Evolutionary conservation across 2,113 vertebrate species (phyloP), one percentile per base, ranked within the genome.

Genomic region (Brachyhypopomus gauderio): DNA sequence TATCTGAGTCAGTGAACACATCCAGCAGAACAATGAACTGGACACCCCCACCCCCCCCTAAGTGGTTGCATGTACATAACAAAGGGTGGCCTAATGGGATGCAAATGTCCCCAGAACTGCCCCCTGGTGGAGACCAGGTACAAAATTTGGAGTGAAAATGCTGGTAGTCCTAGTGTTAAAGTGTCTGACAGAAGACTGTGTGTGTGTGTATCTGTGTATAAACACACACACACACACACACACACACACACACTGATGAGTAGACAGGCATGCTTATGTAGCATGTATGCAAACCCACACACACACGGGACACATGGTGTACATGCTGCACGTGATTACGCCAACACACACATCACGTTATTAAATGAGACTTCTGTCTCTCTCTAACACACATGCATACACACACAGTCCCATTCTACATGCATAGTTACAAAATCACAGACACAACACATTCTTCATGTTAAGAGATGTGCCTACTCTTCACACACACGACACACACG

Each of bases 131-230:
- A n/a, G n/a, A n/a, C n/a, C n/a, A n/a, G n/a, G n/a, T n/a, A n/a
- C n/a, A n/a, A n/a, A n/a, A n/a, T n/a, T n/a, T n/a, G n/a, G n/a
- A n/a, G n/a, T n/a, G n/a, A n/a, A n/a, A n/a, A n/a, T n/a, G n/a
- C n/a, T n/a, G n/a, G n/a, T n/a, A n/a, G n/a, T n/a, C n/a, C n/a
- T n/a, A n/a, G n/a, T n/a, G n/a, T n/a, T n/a, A 87, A 87, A 85
- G 72, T 85, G 81, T 86, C 86, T 85, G 82, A 80, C 59, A 72
- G 80, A 73, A 76, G 78, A 82, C 78, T 52, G 45, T 14, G 72
- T 77, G 62, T 71, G 77, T 70, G 71, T 6, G 41, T 38, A 75
- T 3, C 75, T 27, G 64, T 36, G 66, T 22, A 75, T n/a, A 45
- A 9, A 60, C 22, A 70, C 72, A 81, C 34, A 81, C 52, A 81